Evolutionary conservation across 2,888 invertebrate genomes (phyloP).

Genomic region (Acleris cristana): DNA sequence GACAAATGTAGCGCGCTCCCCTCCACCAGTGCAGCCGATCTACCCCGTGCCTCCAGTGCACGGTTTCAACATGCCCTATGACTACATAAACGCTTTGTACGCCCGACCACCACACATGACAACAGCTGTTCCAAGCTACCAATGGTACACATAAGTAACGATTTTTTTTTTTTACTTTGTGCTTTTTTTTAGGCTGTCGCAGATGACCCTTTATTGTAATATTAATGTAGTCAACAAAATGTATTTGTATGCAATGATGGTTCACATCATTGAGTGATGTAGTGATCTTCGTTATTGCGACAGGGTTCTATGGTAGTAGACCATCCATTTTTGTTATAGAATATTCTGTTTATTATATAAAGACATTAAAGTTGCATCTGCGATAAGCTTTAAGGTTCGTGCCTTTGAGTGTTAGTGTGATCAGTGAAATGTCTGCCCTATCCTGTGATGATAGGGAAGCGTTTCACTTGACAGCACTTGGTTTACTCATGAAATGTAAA

Average conservation of each 20-base stretch:
- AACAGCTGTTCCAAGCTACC: conserved; percentile 53
- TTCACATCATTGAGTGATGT: too few species aligned
- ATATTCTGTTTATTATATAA: too few species aligned
- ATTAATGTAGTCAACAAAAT: too few species aligned
- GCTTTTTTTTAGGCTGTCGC: not conserved
- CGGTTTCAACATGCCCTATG: conserved; percentile 55
- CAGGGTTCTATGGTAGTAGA: too few species aligned
- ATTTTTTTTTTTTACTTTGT: conserved; percentile 3
- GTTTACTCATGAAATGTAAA: conserved; percentile 29
- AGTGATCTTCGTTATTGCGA: too few species aligned
- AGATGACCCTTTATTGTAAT: not conserved
- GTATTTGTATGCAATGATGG: too few species aligned
- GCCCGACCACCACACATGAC: conserved; percentile 48
- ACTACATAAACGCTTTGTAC: conserved; percentile 55
- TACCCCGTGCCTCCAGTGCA: conserved; percentile 56
- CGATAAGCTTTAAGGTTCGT: not conserved
- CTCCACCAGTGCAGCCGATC: conserved; percentile 49
- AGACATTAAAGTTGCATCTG: not conserved
- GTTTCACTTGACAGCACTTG: conserved; percentile 38
- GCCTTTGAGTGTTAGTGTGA: not conserved
- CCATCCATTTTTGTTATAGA: too few species aligned
- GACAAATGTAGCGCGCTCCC: conserved; percentile 54
- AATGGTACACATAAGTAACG: conserved; percentile 45
- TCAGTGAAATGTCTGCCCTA: conserved; percentile 29
- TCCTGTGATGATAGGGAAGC: conserved; percentile 44